A percentile compares a stretch with the other conserved stretches of the same genome.
phyloP scores from a whole-genome alignment of 2,113 vertebrate species.

The Alosa alosa region DNA sequence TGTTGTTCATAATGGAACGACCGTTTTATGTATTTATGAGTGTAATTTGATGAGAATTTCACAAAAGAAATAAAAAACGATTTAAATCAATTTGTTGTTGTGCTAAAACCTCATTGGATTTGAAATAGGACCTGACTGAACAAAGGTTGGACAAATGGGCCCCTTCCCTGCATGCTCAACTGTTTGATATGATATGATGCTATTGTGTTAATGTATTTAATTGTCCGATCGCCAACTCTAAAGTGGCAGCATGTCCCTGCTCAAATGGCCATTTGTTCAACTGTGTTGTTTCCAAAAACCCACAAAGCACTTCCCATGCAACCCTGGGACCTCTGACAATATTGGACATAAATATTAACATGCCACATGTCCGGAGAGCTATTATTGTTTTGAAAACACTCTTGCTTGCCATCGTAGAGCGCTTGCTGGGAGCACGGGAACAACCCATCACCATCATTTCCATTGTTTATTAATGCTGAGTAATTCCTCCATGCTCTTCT shows the following conservation, averaged over 20 bases:
- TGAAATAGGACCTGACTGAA: constrained; percentile 39
- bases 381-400: constrained; percentile 19
- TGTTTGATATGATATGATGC: constrained; percentile 16
- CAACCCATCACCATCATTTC: neutral
- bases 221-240: neutral
- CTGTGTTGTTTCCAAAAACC: neutral
- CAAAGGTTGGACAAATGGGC: neutral
- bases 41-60: constrained; percentile 19
- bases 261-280: constrained; percentile 18
- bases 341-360: constrained; percentile 21
- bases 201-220: constrained; percentile 13
- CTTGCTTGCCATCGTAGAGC: neutral
- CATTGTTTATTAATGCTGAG: constrained; percentile 20
- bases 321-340: constrained; percentile 14
- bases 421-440: neutral
- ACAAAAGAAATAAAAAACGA: neutral
- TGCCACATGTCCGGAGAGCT: constrained; percentile 11
- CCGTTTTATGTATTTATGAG: constrained; percentile 14
- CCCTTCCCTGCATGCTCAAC: neutral
- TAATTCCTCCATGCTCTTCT: constrained; percentile 10
- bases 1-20: neutral
- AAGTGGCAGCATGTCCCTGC: constrained; percentile 5
- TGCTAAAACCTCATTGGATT: constrained; percentile 11
- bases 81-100: neutral
- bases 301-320: constrained; percentile 17